Evolutionary conservation across 1,140 invertebrate genomes (phyloP), one percentile per base, ranked within the genome.

Genomic region (Cardiocondyla obscurior): DNA sequence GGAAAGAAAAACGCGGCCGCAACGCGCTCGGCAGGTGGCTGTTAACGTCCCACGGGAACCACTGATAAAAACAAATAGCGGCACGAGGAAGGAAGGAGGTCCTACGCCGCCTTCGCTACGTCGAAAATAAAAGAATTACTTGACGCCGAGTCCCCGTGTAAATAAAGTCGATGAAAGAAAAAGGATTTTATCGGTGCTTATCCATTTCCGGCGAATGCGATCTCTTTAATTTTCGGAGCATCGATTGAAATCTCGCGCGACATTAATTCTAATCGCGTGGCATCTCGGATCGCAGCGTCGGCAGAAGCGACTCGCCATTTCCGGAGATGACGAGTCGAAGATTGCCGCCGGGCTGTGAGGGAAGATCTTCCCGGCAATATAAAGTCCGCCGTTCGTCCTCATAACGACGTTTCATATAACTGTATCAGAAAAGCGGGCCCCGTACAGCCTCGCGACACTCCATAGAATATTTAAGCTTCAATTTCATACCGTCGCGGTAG

Each of bases 391-490:
- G 76, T 88, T 84, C 69, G 83, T 85, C 84, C 72, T 51, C 70
- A 64, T 91, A 91, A 91, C 88, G 90, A 91, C 89, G 88, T 82
- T 90, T 91, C 88, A 90, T 88, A 89, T 90, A 91, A 91, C 89
- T 85, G 85, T 88, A 91, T 90, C 84, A 89, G n/a, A 90, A 90
- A 72, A 83, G 62, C 60, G 22, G 74, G 53, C 33, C 88, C 39
- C 88, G 83, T 76, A 76, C 22, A 64, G 42, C 42, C 28, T 76
- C 85, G 64, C 86, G 89, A 87, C 91, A 90, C 92, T 90, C 93
- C 92, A 93, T 94, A 90, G 92, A 94, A 93, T 94, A 94, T 94
- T 94, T 92, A 93, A 94, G 92, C 90, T 92, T 93, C 92, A 93
- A 93, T 94, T 94, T 94, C 93, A 93, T 94, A 93, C 90, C 90